These are phyloP conservation scores for Lumbricus terrestris DNA, from an alignment of 2,888 invertebrate species.

Conservation along the genomic window DNA sequence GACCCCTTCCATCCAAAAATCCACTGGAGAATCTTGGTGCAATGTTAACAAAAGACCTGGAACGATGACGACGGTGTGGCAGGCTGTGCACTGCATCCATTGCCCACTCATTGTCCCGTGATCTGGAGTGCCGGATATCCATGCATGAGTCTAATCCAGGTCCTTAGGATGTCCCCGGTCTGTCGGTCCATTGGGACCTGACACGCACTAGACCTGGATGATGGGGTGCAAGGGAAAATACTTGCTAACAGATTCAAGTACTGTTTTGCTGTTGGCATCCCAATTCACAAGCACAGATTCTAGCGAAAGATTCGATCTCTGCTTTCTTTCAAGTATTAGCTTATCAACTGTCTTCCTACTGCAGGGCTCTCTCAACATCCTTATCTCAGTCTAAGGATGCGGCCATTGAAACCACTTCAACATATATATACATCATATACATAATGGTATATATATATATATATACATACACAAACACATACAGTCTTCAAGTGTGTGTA, in stretches of 20 bases:
- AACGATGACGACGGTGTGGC: too few species aligned
- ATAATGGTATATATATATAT: too few species aligned
- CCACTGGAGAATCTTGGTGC: neutral
- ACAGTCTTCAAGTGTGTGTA: neutral
- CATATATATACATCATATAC: constrained; percentile 13
- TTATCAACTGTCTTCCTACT: neutral
- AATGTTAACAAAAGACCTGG: neutral
- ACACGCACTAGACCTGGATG: neutral
- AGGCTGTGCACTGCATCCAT: too few species aligned
- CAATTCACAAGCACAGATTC: neutral
- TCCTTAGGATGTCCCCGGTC: neutral
- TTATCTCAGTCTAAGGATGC: neutral
- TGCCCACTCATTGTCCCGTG: neutral
- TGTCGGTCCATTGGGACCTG: neutral
- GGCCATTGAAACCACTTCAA: neutral
- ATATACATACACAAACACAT: constrained; percentile 3
- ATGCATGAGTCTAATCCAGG: neutral
- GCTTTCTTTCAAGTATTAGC: neutral
- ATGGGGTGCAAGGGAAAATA: neutral
- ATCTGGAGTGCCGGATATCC: neutral
- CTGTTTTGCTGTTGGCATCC: neutral
- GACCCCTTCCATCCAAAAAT: neutral
- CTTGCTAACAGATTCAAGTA: constrained; percentile 3
- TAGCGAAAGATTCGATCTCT: neutral
- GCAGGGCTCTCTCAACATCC: neutral